Percentiles rank a stretch among this genome's conserved stretches.
phyloP scores from a whole-genome alignment of 2,113 vertebrate species.

The Chamaea fasciata region DNA sequence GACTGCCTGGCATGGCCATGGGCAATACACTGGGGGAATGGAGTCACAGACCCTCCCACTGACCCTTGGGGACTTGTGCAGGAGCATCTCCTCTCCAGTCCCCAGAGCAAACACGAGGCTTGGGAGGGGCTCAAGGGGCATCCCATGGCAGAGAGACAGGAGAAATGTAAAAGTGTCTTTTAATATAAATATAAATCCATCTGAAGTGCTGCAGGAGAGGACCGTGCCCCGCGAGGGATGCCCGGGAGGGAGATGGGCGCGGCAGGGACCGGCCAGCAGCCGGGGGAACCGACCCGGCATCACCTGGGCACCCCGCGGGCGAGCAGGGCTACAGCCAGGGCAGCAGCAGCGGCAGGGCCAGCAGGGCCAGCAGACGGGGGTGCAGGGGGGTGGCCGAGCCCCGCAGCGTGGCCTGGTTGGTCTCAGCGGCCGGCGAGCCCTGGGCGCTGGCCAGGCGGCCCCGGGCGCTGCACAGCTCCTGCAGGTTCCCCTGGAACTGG shows the following conservation, averaged over 20 bases:
- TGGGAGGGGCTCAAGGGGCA: neutral
- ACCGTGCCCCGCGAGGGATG: neutral
- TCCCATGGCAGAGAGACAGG: neutral
- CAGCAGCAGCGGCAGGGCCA: slow-evolving; percentile 37
- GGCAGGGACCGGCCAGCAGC: rapidly evolving
- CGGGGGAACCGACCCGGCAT: rapidly evolving
- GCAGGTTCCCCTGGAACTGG: slow-evolving; percentile 92
- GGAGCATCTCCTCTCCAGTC: neutral
- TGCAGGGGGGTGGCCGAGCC: slow-evolving; percentile 17
- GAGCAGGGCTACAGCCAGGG: slow-evolving; percentile 30
- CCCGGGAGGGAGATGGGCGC: neutral
- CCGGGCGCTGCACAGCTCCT: slow-evolving; percentile 85
- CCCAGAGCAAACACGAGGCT: neutral
- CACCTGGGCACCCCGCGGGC: neutral
- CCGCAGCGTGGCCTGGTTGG: slow-evolving; percentile 88
- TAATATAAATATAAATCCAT: slow-evolving; percentile 77
- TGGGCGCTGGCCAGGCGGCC: slow-evolving; percentile 55
- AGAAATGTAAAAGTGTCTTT: slow-evolving; percentile 63
- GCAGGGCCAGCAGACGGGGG: neutral
- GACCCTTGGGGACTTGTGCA: neutral
- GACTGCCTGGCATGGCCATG: neutral
- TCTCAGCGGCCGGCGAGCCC: slow-evolving; percentile 61
- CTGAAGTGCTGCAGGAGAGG: slow-evolving; percentile 54
- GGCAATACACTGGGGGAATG: rapidly evolving
- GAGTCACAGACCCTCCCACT: neutral